phyloP scores from a whole-genome alignment of 2,888 invertebrate species.

The Latrodectus elegans region DNA sequence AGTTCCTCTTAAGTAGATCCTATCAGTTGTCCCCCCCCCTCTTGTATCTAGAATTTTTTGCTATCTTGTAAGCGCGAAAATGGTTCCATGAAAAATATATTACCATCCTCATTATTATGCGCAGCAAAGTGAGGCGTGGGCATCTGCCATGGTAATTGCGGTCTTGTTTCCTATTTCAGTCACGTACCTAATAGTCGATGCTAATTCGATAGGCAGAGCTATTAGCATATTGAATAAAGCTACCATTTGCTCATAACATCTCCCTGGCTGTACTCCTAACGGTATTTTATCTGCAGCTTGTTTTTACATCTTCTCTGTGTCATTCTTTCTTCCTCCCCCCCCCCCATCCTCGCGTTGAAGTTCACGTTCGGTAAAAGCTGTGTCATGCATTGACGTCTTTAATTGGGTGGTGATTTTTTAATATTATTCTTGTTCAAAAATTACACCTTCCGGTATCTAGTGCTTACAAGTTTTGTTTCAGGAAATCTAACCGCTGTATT shows the following conservation, averaged over 20 bases:
- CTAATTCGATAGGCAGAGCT: not conserved
- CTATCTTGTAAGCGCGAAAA: too few species aligned
- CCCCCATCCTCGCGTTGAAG: not conserved
- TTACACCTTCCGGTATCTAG: too few species aligned
- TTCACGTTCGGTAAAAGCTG: not conserved
- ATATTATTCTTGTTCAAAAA: too few species aligned
- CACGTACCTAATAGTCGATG: conserved; percentile 1
- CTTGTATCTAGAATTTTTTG: too few species aligned
- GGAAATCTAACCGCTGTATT: too few species aligned
- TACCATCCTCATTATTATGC: not conserved
- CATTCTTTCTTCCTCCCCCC: not conserved
- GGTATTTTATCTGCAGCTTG: not conserved
- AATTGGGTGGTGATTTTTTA: too few species aligned
- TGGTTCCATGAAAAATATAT: not conserved
- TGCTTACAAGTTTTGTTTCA: too few species aligned
- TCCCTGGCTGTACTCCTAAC: not conserved
- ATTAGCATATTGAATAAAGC: conserved; percentile 24
- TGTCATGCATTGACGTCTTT: too few species aligned
- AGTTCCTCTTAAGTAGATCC: too few species aligned
- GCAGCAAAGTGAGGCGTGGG: not conserved
- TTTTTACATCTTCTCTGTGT: not conserved
- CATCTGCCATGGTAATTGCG: not conserved
- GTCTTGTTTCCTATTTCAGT: not conserved
- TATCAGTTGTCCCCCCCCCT: too few species aligned
- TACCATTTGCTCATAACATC: not conserved